These are phyloP conservation scores for Darevskia nairensis DNA, from an alignment of 2,797 vertebrate genomes.

Conservation along the genomic window DNA sequence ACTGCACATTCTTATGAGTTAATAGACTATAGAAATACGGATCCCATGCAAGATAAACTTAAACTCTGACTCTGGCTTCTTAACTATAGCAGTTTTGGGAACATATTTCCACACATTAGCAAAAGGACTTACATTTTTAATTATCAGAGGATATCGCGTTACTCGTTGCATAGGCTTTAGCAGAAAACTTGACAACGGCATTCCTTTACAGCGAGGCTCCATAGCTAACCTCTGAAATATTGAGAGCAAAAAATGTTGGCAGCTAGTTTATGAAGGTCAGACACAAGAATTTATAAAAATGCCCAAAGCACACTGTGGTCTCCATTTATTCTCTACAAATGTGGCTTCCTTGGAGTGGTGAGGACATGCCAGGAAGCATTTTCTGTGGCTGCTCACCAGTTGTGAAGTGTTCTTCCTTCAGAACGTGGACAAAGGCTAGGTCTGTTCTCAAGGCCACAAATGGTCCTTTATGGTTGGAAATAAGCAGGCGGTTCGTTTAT, in stretches of 20 bases:
- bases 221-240: slow-evolving; percentile 92
- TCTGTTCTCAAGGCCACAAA: not conserved
- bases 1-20: not conserved
- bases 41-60: not conserved
- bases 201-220: slow-evolving; percentile 97
- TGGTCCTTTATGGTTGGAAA: not conserved
- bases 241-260: slow-evolving; percentile 55
- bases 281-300: slow-evolving; percentile 27
- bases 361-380: not conserved
- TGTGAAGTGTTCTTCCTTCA: not conserved
- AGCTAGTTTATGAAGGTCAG: slow-evolving; percentile 24
- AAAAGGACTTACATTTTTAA: slow-evolving; percentile 91
- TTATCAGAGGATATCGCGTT: slow-evolving; percentile 96
- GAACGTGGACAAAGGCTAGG: not conserved
- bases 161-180: slow-evolving; percentile 99
- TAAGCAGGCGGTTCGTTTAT: not conserved
- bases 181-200: slow-evolving; percentile 97
- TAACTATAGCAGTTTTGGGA: slow-evolving; percentile 30
- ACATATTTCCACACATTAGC: not conserved
- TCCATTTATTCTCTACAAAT: not conserved
- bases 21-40: not conserved
- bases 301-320: not conserved
- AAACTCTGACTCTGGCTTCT: not conserved
- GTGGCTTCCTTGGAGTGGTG: not conserved
- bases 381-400: not conserved